phyloP scores from a whole-genome alignment of 2,113 vertebrate species.

The Sinosuthora webbiana region DNA sequence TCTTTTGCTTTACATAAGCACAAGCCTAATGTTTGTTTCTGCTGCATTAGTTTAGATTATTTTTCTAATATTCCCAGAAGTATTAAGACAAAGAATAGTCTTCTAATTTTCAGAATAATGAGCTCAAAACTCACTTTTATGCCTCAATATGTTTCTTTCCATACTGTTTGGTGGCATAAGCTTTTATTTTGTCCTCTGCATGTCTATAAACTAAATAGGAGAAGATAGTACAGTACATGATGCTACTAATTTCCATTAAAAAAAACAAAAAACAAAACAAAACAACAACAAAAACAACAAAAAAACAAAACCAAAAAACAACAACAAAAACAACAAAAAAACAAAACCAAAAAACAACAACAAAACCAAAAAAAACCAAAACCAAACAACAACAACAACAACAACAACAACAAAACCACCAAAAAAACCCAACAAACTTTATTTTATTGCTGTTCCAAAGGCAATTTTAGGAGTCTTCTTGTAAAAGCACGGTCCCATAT shows the following conservation, averaged over 20 bases:
- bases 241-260: not conserved
- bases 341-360: too few relatives aligned
- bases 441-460: not conserved
- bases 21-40: not conserved
- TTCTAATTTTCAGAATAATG: not conserved
- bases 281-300: too few relatives aligned
- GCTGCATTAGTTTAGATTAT: not conserved
- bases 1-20: not conserved
- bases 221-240: not conserved
- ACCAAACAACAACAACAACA: too few relatives aligned
- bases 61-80: not conserved
- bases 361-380: too few relatives aligned
- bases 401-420: too few relatives aligned
- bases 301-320: too few relatives aligned
- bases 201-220: not conserved
- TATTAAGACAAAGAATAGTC: not conserved
- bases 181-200: not conserved
- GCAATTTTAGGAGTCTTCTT: not conserved
- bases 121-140: not conserved
- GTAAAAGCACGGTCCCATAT: not conserved
- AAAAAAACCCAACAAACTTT: too few relatives aligned
- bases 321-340: too few relatives aligned
- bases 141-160: not conserved
- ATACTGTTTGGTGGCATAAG: not conserved
- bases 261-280: too few relatives aligned